Conservation (phyloP, 2,797 vertebrate species). For the Geotrypetes seraphini region DNA sequence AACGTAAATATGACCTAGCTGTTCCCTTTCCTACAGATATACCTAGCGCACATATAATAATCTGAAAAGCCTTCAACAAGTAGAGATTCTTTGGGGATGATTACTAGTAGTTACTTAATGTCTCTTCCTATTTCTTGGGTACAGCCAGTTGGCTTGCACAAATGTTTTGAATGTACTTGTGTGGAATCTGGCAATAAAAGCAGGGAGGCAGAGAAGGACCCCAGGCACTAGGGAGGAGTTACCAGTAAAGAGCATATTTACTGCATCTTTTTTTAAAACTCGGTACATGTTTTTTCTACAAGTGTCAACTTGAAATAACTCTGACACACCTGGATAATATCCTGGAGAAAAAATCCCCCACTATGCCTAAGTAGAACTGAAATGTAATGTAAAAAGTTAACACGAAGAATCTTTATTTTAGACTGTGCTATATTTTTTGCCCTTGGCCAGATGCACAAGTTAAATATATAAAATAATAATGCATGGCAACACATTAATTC, state of each 20-base stretch:
- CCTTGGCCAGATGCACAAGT: no score
- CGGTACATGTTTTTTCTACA: constrained; percentile 14
- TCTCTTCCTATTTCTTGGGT: constrained; percentile 8
- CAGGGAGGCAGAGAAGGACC: constrained; percentile 1
- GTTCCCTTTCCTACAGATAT: constrained; percentile 43
- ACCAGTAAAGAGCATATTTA: constrained; percentile 7
- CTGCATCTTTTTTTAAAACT: constrained; percentile 6
- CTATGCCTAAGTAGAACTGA: constrained; percentile 6
- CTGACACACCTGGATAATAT: neutral
- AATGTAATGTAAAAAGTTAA: constrained; percentile 12
- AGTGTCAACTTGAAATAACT: constrained; percentile 25
- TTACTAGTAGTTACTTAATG: constrained; percentile 14
- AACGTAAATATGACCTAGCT: constrained; percentile 60
- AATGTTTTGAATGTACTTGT: neutral
- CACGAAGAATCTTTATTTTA: neutral
- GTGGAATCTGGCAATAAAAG: constrained; percentile 10
- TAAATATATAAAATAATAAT: no score
- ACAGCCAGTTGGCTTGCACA: constrained; percentile 9
- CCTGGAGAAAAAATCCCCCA: constrained; percentile 16
- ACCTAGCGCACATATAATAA: constrained; percentile 33
- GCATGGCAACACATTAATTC: no score
- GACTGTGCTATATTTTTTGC: no score
- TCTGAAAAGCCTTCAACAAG: constrained; percentile 26
- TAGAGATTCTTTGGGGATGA: constrained; percentile 27
- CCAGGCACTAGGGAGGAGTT: constrained; percentile 6